Evolutionary conservation across 2,888 invertebrate species (phyloP), one percentile per base, ranked within the genome.

Genomic region (Stenoptilia bipunctidactyla): DNA sequence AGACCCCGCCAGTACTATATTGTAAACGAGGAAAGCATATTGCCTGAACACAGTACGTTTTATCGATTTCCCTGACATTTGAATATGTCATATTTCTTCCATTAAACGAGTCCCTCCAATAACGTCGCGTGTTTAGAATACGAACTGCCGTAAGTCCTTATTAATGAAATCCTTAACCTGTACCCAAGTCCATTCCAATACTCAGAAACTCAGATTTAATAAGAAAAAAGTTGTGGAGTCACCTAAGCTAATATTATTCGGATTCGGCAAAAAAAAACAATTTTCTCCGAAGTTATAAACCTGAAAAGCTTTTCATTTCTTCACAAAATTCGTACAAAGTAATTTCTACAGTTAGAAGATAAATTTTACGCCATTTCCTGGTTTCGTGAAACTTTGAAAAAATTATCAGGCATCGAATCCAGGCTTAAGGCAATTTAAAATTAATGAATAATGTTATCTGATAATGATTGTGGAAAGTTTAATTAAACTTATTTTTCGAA

Each of bases 381-480:
- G 70, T 71, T 69, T 56, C 65, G 63, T 54, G 58, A 59, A 67
- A 66, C 68, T 68, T 61, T 58, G 64, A 63, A 73, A 76, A 79
- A 77, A 79, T 80, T 76, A 79, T 79, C 74, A 73, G 68, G 56
- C 69, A 73, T 79, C 71, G 73, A 65, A 67, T 65, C 58, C 34
- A 64, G 58, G 67, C 62, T 66, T 65, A 61, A 60, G 64, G 67
- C 67, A 67, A 71, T 80, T 80, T 77, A 71, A 80, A 82, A 80
- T 83, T 83, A 80, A 82, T 82, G 77, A 82, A 79, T 80, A 79
- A 77, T 82, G 76, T 80, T 82, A 82, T 83, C 82, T 73, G 74
- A 79, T 80, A 79, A 82, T 72, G 73, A 75, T 77, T 72, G 64
- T 59, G 62, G 53, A 60, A 76, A 79, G 76, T 79, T 82, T 77